phyloP scores from a whole-genome alignment of 64 coral and sea anemone genomes.

The Astreopora myriophthalma region DNA sequence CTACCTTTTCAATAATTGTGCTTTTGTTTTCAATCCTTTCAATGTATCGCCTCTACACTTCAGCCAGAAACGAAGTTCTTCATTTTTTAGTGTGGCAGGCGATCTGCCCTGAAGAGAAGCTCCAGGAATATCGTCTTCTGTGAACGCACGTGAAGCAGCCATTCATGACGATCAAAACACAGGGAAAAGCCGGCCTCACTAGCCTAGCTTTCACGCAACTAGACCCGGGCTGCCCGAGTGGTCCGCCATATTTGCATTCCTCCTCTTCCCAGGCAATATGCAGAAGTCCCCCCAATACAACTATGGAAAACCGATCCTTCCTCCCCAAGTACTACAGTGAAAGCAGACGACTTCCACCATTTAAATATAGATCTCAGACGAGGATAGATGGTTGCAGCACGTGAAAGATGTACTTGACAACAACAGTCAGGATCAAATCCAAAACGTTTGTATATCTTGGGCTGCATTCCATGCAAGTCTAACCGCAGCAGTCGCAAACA shows the following conservation, averaged over 20 bases:
- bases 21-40: background rate
- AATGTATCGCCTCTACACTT: background rate
- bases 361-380: conserved; percentile 1
- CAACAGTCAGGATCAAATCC: background rate
- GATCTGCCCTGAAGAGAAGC: background rate
- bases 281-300: conserved; percentile 43
- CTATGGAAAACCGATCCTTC: conserved; percentile 54
- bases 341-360: conserved; percentile 18
- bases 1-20: background rate
- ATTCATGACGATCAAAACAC: background rate
- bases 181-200: background rate
- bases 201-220: background rate
- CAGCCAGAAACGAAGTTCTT: background rate
- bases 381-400: background rate
- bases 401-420: conserved; percentile 47
- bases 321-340: conserved; percentile 23
- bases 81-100: background rate
- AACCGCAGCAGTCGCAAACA: background rate
- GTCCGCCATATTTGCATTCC: background rate
- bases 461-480: conserved; percentile 24
- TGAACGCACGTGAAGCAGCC: background rate
- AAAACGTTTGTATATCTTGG: conserved; percentile 17
- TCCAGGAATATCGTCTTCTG: background rate
- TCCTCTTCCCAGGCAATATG: conserved; percentile 46
- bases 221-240: background rate